Conservation (phyloP, 2,113 vertebrate species). For the Coturnix japonica region DNA sequence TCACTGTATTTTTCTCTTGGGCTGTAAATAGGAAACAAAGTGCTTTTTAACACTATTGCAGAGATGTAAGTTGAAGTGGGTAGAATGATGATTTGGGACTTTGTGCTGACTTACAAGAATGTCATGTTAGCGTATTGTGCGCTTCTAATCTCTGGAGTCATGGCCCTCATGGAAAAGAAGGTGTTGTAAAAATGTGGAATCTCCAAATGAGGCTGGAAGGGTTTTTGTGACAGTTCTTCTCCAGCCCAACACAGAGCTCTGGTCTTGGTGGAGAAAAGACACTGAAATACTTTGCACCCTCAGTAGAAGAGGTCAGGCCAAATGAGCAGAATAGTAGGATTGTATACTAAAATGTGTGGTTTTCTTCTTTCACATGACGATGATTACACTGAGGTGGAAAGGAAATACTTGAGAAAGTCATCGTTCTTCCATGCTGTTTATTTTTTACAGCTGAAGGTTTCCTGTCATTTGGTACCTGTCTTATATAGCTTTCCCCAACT, state of each 20-base stretch:
- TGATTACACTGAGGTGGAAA: background rate
- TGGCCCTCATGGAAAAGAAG: background rate
- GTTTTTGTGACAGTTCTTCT: background rate
- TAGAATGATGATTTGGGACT: background rate
- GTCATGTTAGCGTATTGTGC: background rate
- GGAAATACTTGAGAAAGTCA: background rate
- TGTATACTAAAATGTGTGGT: background rate
- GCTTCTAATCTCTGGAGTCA: background rate
- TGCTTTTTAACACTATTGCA: background rate
- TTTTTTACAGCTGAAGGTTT: background rate
- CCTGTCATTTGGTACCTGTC: background rate
- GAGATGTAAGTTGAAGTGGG: background rate
- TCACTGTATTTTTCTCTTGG: slow-evolving; percentile 25
- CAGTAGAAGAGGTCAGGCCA: slow-evolving; percentile 9
- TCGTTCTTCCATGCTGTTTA: background rate
- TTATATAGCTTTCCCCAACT: background rate
- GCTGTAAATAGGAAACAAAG: slow-evolving; percentile 48
- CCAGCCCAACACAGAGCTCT: background rate
- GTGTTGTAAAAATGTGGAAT: background rate
- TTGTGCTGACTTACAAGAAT: background rate
- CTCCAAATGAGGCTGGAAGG: background rate
- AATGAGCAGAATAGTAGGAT: background rate
- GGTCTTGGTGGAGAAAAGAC: background rate
- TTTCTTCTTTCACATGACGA: background rate
- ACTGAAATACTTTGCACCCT: background rate